Percentiles rank a stretch among this genome's conserved stretches.
Evolutionary conservation across 2,113 vertebrate genomes (phyloP).

Genomic region (Zapornia atra): DNA sequence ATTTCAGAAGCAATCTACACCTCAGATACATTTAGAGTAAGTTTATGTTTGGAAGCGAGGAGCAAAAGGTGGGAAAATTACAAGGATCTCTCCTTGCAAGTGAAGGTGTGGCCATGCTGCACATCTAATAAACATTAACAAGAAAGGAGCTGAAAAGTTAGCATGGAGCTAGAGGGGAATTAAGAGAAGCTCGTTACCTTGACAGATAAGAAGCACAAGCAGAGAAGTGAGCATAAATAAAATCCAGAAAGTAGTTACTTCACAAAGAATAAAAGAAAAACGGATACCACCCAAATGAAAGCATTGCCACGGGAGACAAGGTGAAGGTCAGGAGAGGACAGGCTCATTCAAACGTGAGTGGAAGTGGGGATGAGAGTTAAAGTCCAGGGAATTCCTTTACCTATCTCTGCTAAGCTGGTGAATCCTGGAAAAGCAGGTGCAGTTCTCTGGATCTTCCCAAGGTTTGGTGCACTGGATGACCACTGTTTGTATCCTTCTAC

Average conservation of each 20-base stretch:
- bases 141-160: not conserved
- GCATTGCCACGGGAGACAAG: not conserved
- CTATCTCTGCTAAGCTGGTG: conserved; percentile 91
- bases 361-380: not conserved
- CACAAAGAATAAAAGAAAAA: not conserved
- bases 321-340: not conserved
- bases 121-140: not conserved
- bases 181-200: not conserved
- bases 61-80: not conserved
- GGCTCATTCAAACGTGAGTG: not conserved
- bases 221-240: not conserved
- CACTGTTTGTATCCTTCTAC: conserved; percentile 90
- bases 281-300: not conserved
- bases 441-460: conserved; percentile 88
- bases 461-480: conserved; percentile 93
- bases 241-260: not conserved
- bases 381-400: conserved; percentile 70
- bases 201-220: not conserved
- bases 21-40: not conserved
- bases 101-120: not conserved
- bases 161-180: not conserved
- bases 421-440: conserved; percentile 88
- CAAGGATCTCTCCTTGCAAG: not conserved
- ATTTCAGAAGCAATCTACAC: not conserved
- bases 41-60: not conserved